Evolutionary conservation across 2,888 invertebrate genomes (phyloP).

Genomic region (Polyploca ridens): DNA sequence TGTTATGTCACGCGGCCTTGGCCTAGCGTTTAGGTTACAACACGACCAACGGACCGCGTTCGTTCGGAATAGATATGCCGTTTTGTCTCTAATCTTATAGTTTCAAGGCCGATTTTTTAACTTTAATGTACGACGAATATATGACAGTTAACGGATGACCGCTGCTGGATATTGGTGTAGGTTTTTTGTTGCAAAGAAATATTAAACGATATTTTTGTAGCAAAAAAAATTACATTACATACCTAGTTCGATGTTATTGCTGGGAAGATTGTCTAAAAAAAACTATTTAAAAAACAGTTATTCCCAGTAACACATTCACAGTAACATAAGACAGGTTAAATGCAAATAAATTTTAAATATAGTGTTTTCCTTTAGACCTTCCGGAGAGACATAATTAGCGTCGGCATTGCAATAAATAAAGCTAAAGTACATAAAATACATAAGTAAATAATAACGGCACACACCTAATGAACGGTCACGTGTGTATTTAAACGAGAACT

Average conservation of each 20-base stretch:
- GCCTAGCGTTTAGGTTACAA: slow-evolving; percentile 70
- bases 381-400: background rate
- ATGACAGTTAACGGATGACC: slow-evolving; percentile 8
- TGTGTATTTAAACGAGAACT: slow-evolving; percentile 16
- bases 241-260: too few species aligned
- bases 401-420: background rate
- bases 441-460: slow-evolving; percentile 7
- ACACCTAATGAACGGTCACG: slow-evolving; percentile 7
- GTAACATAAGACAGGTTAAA: too few species aligned
- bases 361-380: background rate
- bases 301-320: too few species aligned
- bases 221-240: too few species aligned
- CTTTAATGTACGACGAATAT: slow-evolving; percentile 3
- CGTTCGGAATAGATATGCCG: slow-evolving; percentile 40
- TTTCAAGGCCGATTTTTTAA: slow-evolving; percentile 34
- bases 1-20: slow-evolving; percentile 77
- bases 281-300: too few species aligned
- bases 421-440: background rate
- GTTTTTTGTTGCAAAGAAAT: too few species aligned
- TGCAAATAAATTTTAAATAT: too few species aligned
- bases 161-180: background rate
- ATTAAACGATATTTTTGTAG: too few species aligned
- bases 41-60: slow-evolving; percentile 53
- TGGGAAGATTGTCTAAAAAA: too few species aligned
- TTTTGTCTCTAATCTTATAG: slow-evolving; percentile 39